Evolutionary conservation across 2,888 invertebrate species (phyloP).

Genomic region (Kuschelorhynchus macadamiae): DNA sequence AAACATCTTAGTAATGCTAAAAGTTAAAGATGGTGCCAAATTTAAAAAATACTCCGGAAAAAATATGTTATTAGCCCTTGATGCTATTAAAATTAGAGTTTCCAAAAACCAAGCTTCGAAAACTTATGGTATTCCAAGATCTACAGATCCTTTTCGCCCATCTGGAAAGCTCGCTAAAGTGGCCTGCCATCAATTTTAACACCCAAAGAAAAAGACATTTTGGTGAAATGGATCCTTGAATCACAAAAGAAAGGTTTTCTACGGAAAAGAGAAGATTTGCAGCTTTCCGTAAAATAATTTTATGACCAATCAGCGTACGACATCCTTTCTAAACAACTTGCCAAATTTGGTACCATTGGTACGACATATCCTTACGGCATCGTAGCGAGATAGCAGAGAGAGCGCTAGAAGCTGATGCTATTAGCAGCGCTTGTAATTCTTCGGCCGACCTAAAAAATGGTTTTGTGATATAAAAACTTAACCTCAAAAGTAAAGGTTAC

Average conservation of each 20-base stretch:
- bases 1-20: no score
- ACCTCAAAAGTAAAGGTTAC: background rate
- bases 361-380: conserved; percentile 1
- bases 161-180: no score
- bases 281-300: conserved; percentile 17
- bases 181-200: conserved; percentile 3
- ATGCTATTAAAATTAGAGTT: no score
- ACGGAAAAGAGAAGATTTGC: conserved; percentile 14
- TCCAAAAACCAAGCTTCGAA: no score
- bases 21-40: no score
- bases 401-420: background rate
- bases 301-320: conserved; percentile 1
- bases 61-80: no score
- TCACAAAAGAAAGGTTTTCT: conserved; percentile 11
- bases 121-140: no score
- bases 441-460: background rate
- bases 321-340: conserved; percentile 9
- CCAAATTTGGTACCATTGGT: conserved; percentile 10
- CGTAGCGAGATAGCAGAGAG: background rate
- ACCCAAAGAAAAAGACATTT: background rate
- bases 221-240: conserved; percentile 11
- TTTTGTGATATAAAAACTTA: background rate
- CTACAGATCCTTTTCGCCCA: no score
- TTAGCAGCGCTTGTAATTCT: conserved; percentile 6
- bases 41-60: no score